Conservation (phyloP, 1,140 invertebrate genomes). For the Aphaenogaster floridana region DNA sequence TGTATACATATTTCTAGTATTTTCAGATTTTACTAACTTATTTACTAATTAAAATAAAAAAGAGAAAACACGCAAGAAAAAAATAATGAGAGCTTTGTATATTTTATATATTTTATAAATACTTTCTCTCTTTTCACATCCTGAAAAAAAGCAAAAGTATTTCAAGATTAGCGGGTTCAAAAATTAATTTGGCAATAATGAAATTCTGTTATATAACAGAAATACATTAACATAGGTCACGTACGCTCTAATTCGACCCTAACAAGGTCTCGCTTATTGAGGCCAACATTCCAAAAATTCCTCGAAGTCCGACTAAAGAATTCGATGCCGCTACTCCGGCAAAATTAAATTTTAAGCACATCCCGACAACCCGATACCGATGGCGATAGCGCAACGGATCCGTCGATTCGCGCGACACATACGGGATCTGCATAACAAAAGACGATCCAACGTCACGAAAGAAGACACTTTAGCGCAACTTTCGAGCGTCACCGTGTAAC, state of each 20-base stretch:
- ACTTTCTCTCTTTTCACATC: background rate
- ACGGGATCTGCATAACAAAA: conserved; percentile 55
- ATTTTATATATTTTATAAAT: background rate
- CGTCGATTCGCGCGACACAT: conserved; percentile 21
- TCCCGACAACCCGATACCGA: conserved; percentile 49
- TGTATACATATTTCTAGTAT: no score
- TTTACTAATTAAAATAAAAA: background rate
- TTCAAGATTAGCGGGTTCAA: background rate
- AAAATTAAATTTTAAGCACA: conserved; percentile 62
- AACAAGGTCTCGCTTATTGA: conserved; percentile 38
- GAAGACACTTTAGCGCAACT: conserved; percentile 61
- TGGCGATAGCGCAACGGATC: background rate
- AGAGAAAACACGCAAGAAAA: background rate
- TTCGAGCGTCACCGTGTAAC: conserved; percentile 41
- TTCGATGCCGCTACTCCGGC: conserved; percentile 41
- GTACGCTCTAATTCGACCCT: conserved; percentile 28
- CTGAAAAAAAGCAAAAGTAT: background rate
- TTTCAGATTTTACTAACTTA: background rate
- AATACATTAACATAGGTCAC: conserved; percentile 18
- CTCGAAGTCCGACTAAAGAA: conserved; percentile 38
- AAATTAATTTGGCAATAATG: conserved; percentile 19
- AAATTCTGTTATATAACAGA: conserved; percentile 16
- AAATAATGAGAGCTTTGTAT: background rate
- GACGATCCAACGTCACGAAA: conserved; percentile 60
- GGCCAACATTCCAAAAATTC: conserved; percentile 55